Evolutionary conservation across 2,888 invertebrate species (phyloP).

Genomic region (Tipula helvola): DNA sequence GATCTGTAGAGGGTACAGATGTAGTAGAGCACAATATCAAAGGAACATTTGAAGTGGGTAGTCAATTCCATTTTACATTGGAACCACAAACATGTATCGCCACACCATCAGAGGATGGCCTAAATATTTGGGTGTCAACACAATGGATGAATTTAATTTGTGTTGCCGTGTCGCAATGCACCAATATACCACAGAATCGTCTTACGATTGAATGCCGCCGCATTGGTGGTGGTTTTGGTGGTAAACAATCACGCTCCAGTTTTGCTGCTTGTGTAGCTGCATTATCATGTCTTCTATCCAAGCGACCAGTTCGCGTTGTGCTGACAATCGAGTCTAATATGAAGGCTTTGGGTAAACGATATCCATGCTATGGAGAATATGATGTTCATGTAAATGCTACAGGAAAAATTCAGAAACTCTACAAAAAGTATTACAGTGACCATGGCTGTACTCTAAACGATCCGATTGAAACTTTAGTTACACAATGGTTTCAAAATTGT

Average conservation of each 20-base stretch:
- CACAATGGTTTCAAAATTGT: slow-evolving; percentile 39
- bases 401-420: slow-evolving; percentile 55
- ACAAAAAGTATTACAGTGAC: slow-evolving; percentile 42
- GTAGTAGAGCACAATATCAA: slow-evolving; percentile 30
- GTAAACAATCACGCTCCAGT: slow-evolving; percentile 52
- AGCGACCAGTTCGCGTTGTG: slow-evolving; percentile 57
- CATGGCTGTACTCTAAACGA: slow-evolving; percentile 45
- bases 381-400: slow-evolving; percentile 47
- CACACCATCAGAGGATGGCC: slow-evolving; percentile 55
- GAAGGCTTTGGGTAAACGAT: slow-evolving; percentile 54
- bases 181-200: slow-evolving; percentile 47
- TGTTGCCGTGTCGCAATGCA: slow-evolving; percentile 40
- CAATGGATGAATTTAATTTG: slow-evolving; percentile 53
- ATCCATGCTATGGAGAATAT: slow-evolving; percentile 47
- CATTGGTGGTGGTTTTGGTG: slow-evolving; percentile 72
- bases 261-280: slow-evolving; percentile 52
- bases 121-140: slow-evolving; percentile 50
- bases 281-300: slow-evolving; percentile 45
- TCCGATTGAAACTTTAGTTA: slow-evolving; percentile 27
- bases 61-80: slow-evolving; percentile 66
- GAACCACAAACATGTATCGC: slow-evolving; percentile 57
- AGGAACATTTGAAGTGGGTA: slow-evolving; percentile 44
- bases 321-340: slow-evolving; percentile 61
- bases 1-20: not conserved
- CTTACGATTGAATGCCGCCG: slow-evolving; percentile 57